Percentiles rank a stretch among this genome's conserved stretches.
These are phyloP conservation scores for Calidris pygmaea DNA, from an alignment of 2,113 vertebrate genomes.

Conservation along the genomic window DNA sequence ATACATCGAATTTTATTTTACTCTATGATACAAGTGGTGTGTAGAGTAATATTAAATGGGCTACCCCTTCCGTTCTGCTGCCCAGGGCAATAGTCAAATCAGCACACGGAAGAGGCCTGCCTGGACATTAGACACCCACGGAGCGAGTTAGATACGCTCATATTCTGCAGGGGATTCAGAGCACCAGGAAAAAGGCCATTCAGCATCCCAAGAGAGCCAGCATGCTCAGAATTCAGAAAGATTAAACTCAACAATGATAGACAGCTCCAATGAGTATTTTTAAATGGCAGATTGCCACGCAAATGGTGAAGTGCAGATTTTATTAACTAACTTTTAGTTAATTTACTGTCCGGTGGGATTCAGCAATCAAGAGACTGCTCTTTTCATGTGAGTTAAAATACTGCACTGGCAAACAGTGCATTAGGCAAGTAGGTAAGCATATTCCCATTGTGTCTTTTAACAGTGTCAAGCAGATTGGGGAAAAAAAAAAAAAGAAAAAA, in stretches of 20 bases:
- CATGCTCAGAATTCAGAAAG: neutral
- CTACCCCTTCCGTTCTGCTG: neutral
- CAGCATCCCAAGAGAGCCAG: neutral
- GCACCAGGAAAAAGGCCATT: neutral
- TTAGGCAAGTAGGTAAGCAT: neutral
- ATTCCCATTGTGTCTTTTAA: neutral
- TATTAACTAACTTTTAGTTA: conserved; percentile 31
- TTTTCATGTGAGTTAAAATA: neutral
- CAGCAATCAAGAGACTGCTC: neutral
- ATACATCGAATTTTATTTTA: neutral
- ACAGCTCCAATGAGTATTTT: neutral
- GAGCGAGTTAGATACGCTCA: neutral
- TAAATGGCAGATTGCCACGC: neutral
- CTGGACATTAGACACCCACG: neutral
- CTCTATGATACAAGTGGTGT: neutral
- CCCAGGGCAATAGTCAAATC: neutral
- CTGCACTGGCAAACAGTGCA: neutral
- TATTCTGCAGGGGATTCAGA: neutral
- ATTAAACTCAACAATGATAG: conserved; percentile 6
- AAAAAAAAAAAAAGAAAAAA: neutral
- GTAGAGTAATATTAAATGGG: neutral
- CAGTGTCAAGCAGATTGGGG: neutral
- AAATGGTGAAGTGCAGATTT: neutral
- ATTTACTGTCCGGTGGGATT: conserved; percentile 33
- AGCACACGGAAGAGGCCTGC: neutral